Evolutionary conservation across 2,888 invertebrate genomes (phyloP).

Genomic region (Nyleta sp.): DNA sequence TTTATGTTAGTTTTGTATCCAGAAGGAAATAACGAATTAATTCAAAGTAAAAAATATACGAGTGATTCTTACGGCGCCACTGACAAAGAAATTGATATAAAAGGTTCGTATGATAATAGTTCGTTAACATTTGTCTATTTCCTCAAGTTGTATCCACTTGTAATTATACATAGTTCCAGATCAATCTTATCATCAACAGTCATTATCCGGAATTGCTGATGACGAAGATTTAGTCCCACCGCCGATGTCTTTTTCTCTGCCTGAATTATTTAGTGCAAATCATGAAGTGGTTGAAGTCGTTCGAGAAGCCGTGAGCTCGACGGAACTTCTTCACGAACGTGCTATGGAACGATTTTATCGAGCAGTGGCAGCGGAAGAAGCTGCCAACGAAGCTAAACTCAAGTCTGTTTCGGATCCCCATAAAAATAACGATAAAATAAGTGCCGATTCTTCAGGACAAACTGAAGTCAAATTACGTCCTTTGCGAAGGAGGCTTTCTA

Average conservation of each 20-base stretch:
- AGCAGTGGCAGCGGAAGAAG: constrained; percentile 90
- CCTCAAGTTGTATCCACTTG: no score
- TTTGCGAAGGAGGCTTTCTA: constrained; percentile 83
- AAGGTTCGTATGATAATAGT: constrained; percentile 2
- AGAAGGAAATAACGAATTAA: constrained; percentile 80
- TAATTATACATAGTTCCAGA: no score
- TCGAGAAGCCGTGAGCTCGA: constrained; percentile 90
- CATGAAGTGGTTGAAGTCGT: constrained; percentile 84
- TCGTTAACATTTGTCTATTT: no score
- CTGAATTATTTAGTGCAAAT: constrained; percentile 87
- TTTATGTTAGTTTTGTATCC: constrained; percentile 91
- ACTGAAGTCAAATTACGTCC: constrained; percentile 44
- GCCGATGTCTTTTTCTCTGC: constrained; percentile 91
- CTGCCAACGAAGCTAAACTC: constrained; percentile 82
- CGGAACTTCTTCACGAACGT: constrained; percentile 91
- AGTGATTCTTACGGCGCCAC: neutral
- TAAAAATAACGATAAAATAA: constrained; percentile 58
- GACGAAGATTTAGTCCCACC: constrained; percentile 88
- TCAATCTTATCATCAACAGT: constrained; percentile 10
- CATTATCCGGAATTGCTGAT: constrained; percentile 38
- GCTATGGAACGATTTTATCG: constrained; percentile 92
- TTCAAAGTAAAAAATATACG: neutral
- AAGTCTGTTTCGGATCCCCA: constrained; percentile 60
- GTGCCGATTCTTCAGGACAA: constrained; percentile 3
- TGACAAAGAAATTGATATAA: neutral